Percentiles rank a stretch among this genome's conserved stretches.
Evolutionary conservation across 2,113 vertebrate species (phyloP).

Genomic region (Notiomystis cincta): DNA sequence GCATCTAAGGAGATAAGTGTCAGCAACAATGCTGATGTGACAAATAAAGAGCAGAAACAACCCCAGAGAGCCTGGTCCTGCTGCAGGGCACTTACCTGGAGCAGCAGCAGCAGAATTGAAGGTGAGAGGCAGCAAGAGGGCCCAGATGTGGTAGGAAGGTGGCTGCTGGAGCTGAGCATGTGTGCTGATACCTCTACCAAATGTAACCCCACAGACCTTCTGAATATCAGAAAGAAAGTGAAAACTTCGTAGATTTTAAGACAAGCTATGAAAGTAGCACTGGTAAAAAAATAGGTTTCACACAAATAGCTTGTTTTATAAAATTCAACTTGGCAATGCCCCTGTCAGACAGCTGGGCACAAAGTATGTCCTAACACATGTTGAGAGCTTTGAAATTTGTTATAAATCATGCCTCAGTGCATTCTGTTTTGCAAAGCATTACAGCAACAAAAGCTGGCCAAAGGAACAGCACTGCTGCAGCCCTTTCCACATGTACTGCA

Average conservation of each 20-base stretch:
- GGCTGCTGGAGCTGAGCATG: not conserved
- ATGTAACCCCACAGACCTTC: not conserved
- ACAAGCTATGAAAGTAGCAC: not conserved
- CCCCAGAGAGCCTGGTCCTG: not conserved
- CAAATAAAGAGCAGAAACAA: not conserved
- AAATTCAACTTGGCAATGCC: not conserved
- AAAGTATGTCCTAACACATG: not conserved
- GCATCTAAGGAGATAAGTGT: not conserved
- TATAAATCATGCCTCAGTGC: not conserved
- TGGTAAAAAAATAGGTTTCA: not conserved
- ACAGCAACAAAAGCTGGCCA: not conserved
- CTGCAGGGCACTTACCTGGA: not conserved
- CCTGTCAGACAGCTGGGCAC: not conserved
- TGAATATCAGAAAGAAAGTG: not conserved
- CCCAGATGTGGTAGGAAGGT: not conserved
- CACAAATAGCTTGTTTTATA: not conserved
- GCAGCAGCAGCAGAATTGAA: not conserved
- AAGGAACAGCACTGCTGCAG: not conserved
- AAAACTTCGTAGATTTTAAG: not conserved
- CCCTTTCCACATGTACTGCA: not conserved
- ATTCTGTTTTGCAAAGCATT: not conserved
- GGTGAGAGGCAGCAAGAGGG: not conserved
- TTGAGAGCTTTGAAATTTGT: not conserved
- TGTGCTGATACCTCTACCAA: rapidly evolving
- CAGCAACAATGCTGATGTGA: not conserved